Evolutionary conservation across 2,797 vertebrate species (phyloP).

Genomic region (Oreochromis grahami): DNA sequence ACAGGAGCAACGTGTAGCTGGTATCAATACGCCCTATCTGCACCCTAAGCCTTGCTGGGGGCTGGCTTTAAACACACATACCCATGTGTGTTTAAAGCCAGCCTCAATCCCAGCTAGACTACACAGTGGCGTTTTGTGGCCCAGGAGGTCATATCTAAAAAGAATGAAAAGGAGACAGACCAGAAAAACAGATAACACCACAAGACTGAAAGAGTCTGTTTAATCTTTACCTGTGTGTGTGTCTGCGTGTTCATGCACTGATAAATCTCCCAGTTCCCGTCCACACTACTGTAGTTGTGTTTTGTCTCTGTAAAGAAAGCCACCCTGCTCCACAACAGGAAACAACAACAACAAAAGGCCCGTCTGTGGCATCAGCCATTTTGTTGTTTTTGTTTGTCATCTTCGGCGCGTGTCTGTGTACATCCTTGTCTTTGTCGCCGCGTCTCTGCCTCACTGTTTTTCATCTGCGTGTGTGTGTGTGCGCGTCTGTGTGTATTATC

Average conservation of each 20-base stretch:
- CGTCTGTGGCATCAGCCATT: conserved; percentile 12
- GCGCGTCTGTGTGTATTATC: conserved; percentile 31
- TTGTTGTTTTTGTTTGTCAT: conserved; percentile 51
- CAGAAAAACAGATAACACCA: conserved; percentile 53
- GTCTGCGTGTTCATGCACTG: not conserved
- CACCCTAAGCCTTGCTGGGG: conserved; percentile 21
- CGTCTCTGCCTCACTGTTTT: conserved; percentile 18
- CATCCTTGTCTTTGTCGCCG: conserved; percentile 32
- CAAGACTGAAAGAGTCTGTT: conserved; percentile 45
- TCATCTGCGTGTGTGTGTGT: not conserved
- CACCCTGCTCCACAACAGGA: conserved; percentile 45
- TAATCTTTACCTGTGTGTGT: conserved; percentile 32
- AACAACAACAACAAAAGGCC: conserved; percentile 23
- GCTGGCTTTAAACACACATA: not conserved
- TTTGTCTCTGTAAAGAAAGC: conserved; percentile 73
- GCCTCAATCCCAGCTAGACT: conserved; percentile 60
- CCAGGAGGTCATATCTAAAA: conserved; percentile 38
- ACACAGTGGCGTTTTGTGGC: conserved; percentile 64
- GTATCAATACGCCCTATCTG: conserved; percentile 65
- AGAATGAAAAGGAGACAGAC: conserved; percentile 62
- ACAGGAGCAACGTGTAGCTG: conserved; percentile 60
- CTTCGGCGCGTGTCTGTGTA: not conserved
- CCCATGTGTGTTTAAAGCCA: not conserved
- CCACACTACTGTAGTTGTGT: conserved; percentile 61
- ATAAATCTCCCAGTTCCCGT: conserved; percentile 43